Conservation (phyloP, 1,140 invertebrate species). For the Euborellia annulipes region DNA sequence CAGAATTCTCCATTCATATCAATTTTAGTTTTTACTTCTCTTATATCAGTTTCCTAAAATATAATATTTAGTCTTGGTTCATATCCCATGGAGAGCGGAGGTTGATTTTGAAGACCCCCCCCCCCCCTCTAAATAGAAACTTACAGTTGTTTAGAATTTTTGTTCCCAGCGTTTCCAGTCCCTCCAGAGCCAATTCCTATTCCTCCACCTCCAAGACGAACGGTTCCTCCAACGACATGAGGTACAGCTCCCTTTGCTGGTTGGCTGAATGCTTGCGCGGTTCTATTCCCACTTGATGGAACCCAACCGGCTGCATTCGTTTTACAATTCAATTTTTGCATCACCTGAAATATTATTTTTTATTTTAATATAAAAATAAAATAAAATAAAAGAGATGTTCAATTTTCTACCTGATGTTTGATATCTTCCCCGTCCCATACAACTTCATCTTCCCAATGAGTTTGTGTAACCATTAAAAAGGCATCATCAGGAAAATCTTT, state of each 20-base stretch:
- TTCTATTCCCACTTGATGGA: constrained; percentile 79
- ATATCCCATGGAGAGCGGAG: too few species aligned
- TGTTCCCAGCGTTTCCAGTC: too few species aligned
- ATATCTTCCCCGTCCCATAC: constrained; percentile 97
- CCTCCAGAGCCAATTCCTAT: background rate
- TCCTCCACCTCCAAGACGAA: constrained; percentile 2
- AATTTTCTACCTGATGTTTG: constrained; percentile 78
- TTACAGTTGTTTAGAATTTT: too few species aligned
- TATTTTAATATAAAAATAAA: too few species aligned
- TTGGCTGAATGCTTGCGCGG: constrained; percentile 80
- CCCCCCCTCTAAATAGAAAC: too few species aligned
- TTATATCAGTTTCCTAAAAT: too few species aligned
- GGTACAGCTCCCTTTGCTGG: constrained; percentile 50
- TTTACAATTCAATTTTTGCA: constrained; percentile 67
- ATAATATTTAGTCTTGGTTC: too few species aligned
- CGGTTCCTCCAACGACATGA: constrained; percentile 14
- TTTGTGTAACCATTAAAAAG: constrained; percentile 87
- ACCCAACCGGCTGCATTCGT: constrained; percentile 90
- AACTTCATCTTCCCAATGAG: constrained; percentile 95
- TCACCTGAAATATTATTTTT: constrained; percentile 34
- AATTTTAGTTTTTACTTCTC: too few species aligned
- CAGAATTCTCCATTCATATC: too few species aligned
- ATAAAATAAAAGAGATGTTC: too few species aligned
- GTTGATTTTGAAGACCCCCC: too few species aligned
- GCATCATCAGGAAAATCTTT: constrained; percentile 65